A percentile compares a stretch with the other conserved stretches of the same genome.
These are phyloP conservation scores for Alligator mississippiensis DNA, from an alignment of 2,113 vertebrate genomes.

Conservation along the genomic window DNA sequence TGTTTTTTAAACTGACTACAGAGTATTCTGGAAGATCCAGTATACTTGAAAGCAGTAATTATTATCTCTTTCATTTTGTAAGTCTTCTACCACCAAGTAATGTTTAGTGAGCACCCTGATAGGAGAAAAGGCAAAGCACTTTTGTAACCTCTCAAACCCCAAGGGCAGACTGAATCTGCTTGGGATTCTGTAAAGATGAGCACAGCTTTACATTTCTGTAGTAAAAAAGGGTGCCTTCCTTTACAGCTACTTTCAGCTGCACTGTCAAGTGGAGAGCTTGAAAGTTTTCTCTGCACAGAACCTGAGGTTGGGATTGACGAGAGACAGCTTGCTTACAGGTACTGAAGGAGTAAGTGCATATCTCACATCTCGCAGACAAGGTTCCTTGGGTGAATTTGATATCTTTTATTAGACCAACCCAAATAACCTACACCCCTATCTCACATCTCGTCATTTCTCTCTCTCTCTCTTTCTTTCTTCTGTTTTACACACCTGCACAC, in stretches of 20 bases:
- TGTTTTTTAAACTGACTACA: not conserved
- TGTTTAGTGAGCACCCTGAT: fast-evolving
- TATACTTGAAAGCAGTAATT: not conserved
- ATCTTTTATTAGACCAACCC: too few relatives aligned
- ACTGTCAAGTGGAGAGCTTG: not conserved
- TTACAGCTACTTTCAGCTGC: not conserved
- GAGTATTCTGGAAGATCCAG: not conserved
- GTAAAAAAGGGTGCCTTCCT: conserved; percentile 2
- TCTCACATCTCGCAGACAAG: conserved; percentile 9
- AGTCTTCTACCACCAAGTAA: not conserved
- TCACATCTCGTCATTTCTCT: not conserved
- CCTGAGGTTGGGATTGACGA: not conserved
- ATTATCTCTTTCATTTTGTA: not conserved
- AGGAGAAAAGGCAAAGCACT: not conserved
- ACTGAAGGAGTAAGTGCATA: not conserved
- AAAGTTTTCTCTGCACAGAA: conserved; percentile 45
- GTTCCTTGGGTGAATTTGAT: too few relatives aligned
- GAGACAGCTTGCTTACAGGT: conserved; percentile 4
- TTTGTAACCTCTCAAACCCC: not conserved
- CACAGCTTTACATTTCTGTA: conserved; percentile 25
- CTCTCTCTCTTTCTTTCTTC: too few relatives aligned
- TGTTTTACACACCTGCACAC: not conserved
- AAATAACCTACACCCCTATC: not conserved
- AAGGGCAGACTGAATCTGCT: not conserved
- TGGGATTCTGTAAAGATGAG: not conserved